A percentile compares a stretch with the other conserved stretches of the same genome.
Conservation (phyloP, 64 coral and sea anemone genomes). For the Pocillopora verrucosa region DNA sequence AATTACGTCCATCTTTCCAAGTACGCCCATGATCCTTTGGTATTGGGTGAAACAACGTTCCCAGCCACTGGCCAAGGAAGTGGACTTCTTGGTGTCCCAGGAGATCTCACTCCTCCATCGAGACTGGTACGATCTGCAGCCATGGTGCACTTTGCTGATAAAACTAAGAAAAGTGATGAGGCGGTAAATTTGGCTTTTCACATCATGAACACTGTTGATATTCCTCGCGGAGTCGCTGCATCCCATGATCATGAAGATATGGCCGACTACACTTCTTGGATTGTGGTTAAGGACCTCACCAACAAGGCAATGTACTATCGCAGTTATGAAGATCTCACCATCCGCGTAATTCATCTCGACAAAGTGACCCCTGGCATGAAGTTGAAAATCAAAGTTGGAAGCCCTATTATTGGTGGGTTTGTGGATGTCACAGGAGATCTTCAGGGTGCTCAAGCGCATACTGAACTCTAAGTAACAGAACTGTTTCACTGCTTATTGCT, state of each 20-base stretch:
- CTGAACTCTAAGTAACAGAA: too few relatives aligned
- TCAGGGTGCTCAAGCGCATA: too few relatives aligned
- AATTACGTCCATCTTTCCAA: neutral
- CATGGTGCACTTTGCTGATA: neutral
- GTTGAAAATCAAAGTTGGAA: too few relatives aligned
- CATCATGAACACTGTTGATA: constrained; percentile 42
- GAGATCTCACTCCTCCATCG: neutral
- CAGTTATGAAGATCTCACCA: too few relatives aligned
- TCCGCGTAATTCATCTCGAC: too few relatives aligned
- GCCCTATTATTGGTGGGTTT: too few relatives aligned
- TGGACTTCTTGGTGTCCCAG: neutral
- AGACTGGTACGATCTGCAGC: neutral
- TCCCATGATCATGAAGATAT: neutral
- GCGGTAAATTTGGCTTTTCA: constrained; percentile 33
- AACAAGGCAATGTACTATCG: neutral
- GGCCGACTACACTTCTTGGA: constrained; percentile 19
- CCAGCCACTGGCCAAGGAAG: neutral
- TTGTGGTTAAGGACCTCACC: constrained; percentile 1
- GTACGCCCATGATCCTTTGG: too few relatives aligned
- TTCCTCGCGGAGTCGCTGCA: constrained; percentile 28
- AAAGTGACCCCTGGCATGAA: too few relatives aligned
- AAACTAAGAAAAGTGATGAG: neutral
- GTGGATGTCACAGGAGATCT: too few relatives aligned
- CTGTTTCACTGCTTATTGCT: too few relatives aligned
- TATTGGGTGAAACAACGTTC: neutral